Evolutionary conservation across 2,888 invertebrate species (phyloP), one percentile per base, ranked within the genome.

Genomic region (Eilema depressum): DNA sequence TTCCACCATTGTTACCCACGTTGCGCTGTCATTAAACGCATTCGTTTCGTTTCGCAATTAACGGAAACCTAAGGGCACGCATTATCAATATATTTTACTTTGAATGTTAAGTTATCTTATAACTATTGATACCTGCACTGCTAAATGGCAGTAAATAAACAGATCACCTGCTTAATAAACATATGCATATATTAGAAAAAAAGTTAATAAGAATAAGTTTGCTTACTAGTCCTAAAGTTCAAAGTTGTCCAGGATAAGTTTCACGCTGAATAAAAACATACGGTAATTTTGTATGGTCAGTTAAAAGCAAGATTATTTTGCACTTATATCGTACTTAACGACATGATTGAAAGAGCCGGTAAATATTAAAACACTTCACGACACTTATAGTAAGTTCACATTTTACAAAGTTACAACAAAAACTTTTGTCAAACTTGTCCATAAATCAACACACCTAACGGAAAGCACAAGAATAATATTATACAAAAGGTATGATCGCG

Each of bases 271-370:
- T 83, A 87, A 83, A 87, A 89, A 87, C 89, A 89, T 88, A 86
- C 86, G 85, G 85, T 85, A 84, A 85, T 88, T 85, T 82, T 85
- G 81, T 88, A 91, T 91, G 87, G 87, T 90, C 90, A 87, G 83
- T 83, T 82, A 78, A 81, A 81, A 82, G 82, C 86, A 87, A 89
- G 86, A 89, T 86, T 87, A 90, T 91, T 92, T 92, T 89, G 91
- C 93, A 93, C 93, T 92, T 89, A 90, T 91, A 92, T 91, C 85
- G 90, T 93, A 91, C 91, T 91, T 91, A 85, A 89, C 86, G 88
- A 91, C 92, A 92, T 91, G 85, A 90, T 86, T 89, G 86, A 85
- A 83, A 75, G 81, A 88, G 88, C 90, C 89, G 89, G 91, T 93
- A 91, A 90, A 90, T 87, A 87, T 87, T 83, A 73, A 77, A 86